Evolutionary conservation across 2,797 vertebrate species (phyloP).

Genomic region (Eptatretus atami): DNA sequence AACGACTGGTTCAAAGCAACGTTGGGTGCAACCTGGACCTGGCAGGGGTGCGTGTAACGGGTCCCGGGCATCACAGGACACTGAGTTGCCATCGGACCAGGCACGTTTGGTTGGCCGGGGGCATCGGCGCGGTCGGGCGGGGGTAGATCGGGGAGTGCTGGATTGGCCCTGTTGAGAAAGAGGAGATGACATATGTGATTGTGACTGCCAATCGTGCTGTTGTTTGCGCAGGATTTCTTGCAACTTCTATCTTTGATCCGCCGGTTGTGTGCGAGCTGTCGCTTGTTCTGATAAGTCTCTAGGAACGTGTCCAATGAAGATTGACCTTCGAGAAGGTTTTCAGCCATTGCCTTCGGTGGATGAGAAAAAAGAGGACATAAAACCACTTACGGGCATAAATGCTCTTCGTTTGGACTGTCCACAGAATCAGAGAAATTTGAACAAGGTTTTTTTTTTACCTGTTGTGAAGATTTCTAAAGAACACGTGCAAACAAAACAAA

Average conservation of each 20-base stretch:
- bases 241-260: conserved; percentile 48
- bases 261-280: conserved; percentile 37
- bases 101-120: conserved; percentile 12
- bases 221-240: conserved; percentile 35
- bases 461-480: too few species aligned
- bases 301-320: conserved; percentile 41
- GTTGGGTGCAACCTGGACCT: background rate
- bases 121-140: background rate
- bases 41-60: too few species aligned
- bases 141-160: conserved; percentile 14
- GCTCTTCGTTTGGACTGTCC: too few species aligned
- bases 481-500: too few species aligned
- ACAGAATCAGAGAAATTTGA: too few species aligned
- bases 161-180: conserved; percentile 15
- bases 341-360: conserved; percentile 30
- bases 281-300: conserved; percentile 31
- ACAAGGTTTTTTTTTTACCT: too few species aligned
- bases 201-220: conserved; percentile 9
- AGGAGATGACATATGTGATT: conserved; percentile 11
- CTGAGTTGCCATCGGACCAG: conserved; percentile 13
- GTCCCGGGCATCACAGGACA: background rate
- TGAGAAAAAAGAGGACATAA: background rate
- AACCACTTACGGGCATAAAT: background rate
- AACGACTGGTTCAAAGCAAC: background rate
- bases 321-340: conserved; percentile 47